Percentiles rank a stretch among this genome's conserved stretches.
These are phyloP conservation scores for Laodelphax striatellus DNA, from an alignment of 1,140 invertebrate species.

Conservation along the genomic window DNA sequence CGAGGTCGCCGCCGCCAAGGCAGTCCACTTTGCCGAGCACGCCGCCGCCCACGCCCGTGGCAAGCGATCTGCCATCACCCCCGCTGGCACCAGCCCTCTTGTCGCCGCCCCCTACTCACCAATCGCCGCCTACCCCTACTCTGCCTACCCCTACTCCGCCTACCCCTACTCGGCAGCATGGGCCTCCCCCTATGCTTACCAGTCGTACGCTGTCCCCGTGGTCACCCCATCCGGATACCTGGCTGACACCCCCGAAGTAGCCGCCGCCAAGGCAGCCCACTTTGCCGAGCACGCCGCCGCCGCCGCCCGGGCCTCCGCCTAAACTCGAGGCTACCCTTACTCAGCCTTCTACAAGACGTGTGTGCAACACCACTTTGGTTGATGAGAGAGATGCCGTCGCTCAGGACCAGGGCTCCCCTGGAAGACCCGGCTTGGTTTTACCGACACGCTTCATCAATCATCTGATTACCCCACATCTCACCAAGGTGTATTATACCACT, in stretches of 20 bases:
- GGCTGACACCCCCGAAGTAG: background rate
- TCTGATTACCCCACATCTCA: too few relatives aligned
- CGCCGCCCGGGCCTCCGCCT: background rate
- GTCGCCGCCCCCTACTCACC: background rate
- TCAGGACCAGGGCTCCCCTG: too few relatives aligned
- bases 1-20: constrained; percentile 23
- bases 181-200: background rate
- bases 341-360: too few relatives aligned
- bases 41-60: constrained; percentile 15
- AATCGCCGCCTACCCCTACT: constrained; percentile 5
- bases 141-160: constrained; percentile 15
- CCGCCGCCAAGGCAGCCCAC: constrained; percentile 3
- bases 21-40: constrained; percentile 20
- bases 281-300: constrained; percentile 8
- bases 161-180: constrained; percentile 9
- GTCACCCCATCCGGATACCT: too few relatives aligned
- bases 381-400: too few relatives aligned
- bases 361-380: too few relatives aligned
- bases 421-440: too few relatives aligned
- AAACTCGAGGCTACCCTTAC: constrained; percentile 1
- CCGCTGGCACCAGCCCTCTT: constrained; percentile 21
- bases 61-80: constrained; percentile 20
- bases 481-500: too few relatives aligned
- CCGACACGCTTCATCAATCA: too few relatives aligned
- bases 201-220: too few relatives aligned